Percentiles rank a stretch among this genome's conserved stretches.
phyloP scores from a whole-genome alignment of 2,113 vertebrate genomes.

The Cinclus mexicanus region DNA sequence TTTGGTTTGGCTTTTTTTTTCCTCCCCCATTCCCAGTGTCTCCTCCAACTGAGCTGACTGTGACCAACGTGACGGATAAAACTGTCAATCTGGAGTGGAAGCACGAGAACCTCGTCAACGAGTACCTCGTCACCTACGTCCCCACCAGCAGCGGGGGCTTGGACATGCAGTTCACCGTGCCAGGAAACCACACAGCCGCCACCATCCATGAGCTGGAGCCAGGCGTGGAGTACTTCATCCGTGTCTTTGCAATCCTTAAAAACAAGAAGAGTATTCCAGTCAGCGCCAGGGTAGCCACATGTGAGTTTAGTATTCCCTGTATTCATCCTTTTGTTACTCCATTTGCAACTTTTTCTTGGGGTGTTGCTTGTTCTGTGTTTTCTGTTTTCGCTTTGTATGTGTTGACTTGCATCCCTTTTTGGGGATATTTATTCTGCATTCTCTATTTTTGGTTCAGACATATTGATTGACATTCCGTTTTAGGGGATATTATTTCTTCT shows the following conservation, averaged over 20 bases:
- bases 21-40: constrained; percentile 76
- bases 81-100: constrained; percentile 92
- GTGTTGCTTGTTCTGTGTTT: neutral
- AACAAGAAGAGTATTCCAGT: constrained; percentile 94
- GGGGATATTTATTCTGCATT: neutral
- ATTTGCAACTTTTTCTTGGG: neutral
- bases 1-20: neutral
- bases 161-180: constrained; percentile 88
- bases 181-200: constrained; percentile 86
- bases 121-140: constrained; percentile 88
- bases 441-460: neutral
- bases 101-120: constrained; percentile 89
- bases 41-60: constrained; percentile 88
- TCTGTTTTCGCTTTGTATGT: neutral
- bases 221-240: constrained; percentile 93
- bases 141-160: constrained; percentile 88
- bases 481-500: neutral
- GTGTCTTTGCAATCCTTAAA: constrained; percentile 91
- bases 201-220: constrained; percentile 91
- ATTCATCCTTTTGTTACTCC: neutral
- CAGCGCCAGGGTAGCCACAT: constrained; percentile 91
- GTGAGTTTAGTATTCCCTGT: constrained; percentile 69
- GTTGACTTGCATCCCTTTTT: neutral
- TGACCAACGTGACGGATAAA: constrained; percentile 87
- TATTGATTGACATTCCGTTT: neutral